Evolutionary conservation across 2,888 invertebrate genomes (phyloP).

Genomic region (Acanthacorydalis orientalis): DNA sequence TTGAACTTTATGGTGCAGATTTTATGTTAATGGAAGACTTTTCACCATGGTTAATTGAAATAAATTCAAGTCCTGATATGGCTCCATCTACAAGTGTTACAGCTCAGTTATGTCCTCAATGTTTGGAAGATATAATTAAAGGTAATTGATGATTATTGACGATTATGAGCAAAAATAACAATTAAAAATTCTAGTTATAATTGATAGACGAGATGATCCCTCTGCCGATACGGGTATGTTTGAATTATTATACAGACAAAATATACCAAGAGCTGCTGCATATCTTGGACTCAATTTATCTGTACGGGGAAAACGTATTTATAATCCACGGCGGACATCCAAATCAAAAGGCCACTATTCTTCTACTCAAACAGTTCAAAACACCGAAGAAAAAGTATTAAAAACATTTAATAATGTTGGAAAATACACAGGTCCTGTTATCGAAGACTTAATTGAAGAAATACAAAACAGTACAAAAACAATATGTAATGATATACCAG

Average conservation of each 20-base stretch:
- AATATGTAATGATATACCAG: too few species aligned
- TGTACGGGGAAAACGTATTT: slow-evolving; percentile 45
- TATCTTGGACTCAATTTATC: slow-evolving; percentile 59
- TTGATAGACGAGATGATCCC: slow-evolving; percentile 53
- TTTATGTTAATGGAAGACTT: slow-evolving; percentile 83
- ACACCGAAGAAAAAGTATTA: not conserved
- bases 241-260: slow-evolving; percentile 62
- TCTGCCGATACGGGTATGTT: slow-evolving; percentile 68
- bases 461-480: slow-evolving; percentile 29
- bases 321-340: slow-evolving; percentile 23
- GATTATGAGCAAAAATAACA: not conserved
- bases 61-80: slow-evolving; percentile 86
- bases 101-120: slow-evolving; percentile 67
- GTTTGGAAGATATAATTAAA: slow-evolving; percentile 81
- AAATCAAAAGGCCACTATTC: not conserved
- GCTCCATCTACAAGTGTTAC: slow-evolving; percentile 84
- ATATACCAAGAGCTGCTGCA: slow-evolving; percentile 60
- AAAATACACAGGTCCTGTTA: slow-evolving; percentile 45
- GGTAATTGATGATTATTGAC: slow-evolving; percentile 33
- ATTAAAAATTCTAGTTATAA: slow-evolving; percentile 39
- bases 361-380: not conserved
- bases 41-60: slow-evolving; percentile 85
- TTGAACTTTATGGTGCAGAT: slow-evolving; percentile 89
- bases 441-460: slow-evolving; percentile 50
- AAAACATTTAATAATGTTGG: slow-evolving; percentile 16